Base-by-base conservation (phyloP, 2,113 vertebrate genomes). In the Castor canadensis region DNA sequence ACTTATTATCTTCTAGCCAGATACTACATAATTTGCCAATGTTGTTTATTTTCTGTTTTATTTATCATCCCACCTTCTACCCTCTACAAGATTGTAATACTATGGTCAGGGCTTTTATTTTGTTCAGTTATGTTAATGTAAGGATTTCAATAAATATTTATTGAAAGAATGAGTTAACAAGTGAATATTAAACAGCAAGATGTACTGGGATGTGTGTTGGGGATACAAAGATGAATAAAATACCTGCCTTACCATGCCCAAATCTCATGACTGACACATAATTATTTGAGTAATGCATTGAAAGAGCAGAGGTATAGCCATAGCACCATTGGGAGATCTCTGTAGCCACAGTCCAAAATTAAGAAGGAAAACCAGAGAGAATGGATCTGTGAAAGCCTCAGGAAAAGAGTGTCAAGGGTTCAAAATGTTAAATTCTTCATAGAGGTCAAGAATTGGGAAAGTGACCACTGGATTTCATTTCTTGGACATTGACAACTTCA, bases 91-190 rank as follows among this genome's bases (percentile, higher is more conserved):
- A 76, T 66, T 79, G 40, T 38, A 91, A 79, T 40, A 77, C 45
- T 52, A 28, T 45, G 16, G 35, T 47, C 16, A 88, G 56, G 28
- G 9, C 17, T 84, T 69, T n/a, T 66, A 35, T 60, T 58, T 89
- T 76, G 43, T 75, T 89, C 56, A 86, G 91, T 91, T 90, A 69
- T 43, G 12, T 67, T 20, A 92, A 35, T 52, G 66, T 56, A 71
- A 82, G 67, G 4, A 75, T 64, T 26, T 82, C 47, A 80, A 49
- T 77, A 96, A 72, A 93, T 71, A 71, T 85, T 93, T 82, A 92
- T 43, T 83, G 47, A 95, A 84, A 75, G 85, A 94, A 73, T 66
- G 35, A 79, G 40, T 73, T 40, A 92, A 84, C 38, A 54, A 56
- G 38, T 88, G 83, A 79, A 71, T 91, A 72, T 67, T 79, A 79